phyloP scores from a whole-genome alignment of 2,113 vertebrate species.

The Numenius arquata region DNA sequence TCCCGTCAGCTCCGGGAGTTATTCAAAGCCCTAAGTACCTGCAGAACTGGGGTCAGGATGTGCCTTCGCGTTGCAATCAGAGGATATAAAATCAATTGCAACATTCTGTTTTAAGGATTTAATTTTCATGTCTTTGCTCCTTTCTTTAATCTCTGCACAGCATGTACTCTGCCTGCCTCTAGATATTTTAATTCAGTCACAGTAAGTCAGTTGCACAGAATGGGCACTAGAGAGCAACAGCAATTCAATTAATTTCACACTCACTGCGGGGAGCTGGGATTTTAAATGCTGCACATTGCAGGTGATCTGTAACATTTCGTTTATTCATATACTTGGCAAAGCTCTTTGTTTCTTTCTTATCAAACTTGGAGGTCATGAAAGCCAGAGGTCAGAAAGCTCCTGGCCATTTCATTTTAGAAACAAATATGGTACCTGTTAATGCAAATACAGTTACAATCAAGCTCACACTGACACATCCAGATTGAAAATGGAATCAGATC shows the following conservation, averaged over 20 bases:
- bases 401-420: slow-evolving; percentile 33
- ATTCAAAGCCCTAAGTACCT: not conserved
- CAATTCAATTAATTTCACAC: slow-evolving; percentile 68
- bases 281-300: slow-evolving; percentile 53
- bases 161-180: slow-evolving; percentile 61
- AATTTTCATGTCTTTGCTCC: slow-evolving; percentile 54
- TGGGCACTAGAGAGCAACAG: slow-evolving; percentile 63
- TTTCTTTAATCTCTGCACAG: slow-evolving; percentile 67
- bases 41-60: not conserved
- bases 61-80: not conserved
- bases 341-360: slow-evolving; percentile 44
- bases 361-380: slow-evolving; percentile 16
- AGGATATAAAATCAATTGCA: slow-evolving; percentile 47
- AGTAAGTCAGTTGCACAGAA: slow-evolving; percentile 61
- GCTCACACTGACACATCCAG: slow-evolving; percentile 23
- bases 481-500: slow-evolving; percentile 1
- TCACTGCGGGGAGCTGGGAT: slow-evolving; percentile 40
- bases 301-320: slow-evolving; percentile 46
- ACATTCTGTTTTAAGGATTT: slow-evolving; percentile 49
- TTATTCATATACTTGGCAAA: slow-evolving; percentile 4
- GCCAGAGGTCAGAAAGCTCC: slow-evolving; percentile 35
- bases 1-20: not conserved
- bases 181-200: slow-evolving; percentile 65
- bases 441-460: not conserved
- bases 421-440: slow-evolving; percentile 4